Evolutionary conservation across 2,797 vertebrate species (phyloP).

Genomic region (Lophius americanus): DNA sequence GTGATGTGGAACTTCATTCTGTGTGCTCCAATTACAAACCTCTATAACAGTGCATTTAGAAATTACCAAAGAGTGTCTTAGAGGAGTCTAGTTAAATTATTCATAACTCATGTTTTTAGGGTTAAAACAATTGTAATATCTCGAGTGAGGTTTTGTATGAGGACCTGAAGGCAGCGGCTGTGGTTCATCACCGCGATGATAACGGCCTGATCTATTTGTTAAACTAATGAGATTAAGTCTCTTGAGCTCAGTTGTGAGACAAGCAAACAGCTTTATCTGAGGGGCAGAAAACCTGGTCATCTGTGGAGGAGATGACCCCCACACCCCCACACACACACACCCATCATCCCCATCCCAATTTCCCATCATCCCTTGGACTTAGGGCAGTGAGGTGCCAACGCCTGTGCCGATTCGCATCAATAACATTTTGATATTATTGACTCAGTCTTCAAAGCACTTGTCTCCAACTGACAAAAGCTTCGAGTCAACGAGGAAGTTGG

Average conservation of each 20-base stretch:
- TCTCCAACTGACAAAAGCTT: conserved; percentile 52
- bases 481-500: conserved; percentile 43
- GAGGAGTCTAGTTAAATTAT: not conserved
- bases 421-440: conserved; percentile 44
- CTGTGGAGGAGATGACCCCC: not conserved
- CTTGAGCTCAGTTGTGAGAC: conserved; percentile 9
- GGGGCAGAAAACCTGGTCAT: not conserved
- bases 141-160: not conserved
- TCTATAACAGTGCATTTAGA: not conserved
- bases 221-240: conserved; percentile 4
- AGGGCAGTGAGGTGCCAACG: conserved; percentile 25
- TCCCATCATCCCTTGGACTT: conserved; percentile 24
- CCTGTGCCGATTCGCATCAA: conserved; percentile 44
- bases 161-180: not conserved
- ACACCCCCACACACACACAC: conserved; percentile 2
- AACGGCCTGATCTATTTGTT: conserved; percentile 12
- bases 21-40: no score
- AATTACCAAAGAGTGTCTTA: not conserved
- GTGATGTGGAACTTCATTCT: not conserved
- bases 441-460: conserved; percentile 54
- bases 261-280: conserved; percentile 40
- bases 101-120: conserved; percentile 6
- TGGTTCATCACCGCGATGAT: not conserved
- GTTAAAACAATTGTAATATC: not conserved
- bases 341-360: not conserved